These are phyloP conservation scores for Thunnus albacares DNA, from an alignment of 2,797 vertebrate species.

Conservation along the genomic window DNA sequence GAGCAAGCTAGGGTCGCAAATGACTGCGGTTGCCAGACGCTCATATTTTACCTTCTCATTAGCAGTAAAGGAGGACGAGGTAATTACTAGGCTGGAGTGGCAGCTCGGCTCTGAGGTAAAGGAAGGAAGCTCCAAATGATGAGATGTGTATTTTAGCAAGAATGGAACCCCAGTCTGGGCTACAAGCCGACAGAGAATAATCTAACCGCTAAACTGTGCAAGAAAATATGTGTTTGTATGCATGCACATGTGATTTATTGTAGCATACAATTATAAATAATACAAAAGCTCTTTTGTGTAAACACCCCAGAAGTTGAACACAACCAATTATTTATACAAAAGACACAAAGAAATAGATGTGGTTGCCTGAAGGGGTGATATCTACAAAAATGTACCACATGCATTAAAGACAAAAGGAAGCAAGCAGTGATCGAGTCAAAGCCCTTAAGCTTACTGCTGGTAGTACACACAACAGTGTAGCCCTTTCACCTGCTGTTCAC, in stretches of 20 bases:
- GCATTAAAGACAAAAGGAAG: conserved; percentile 21
- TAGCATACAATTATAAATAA: conserved; percentile 49
- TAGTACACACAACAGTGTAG: not conserved
- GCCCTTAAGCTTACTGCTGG: not conserved
- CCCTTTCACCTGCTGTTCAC: conserved; percentile 3
- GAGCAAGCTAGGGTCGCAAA: conserved; percentile 72
- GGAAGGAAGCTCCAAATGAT: conserved; percentile 64
- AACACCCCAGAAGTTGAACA: conserved; percentile 49
- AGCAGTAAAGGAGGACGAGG: conserved; percentile 82
- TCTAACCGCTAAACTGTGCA: conserved; percentile 37
- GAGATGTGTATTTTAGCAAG: conserved; percentile 62
- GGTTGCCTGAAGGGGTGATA: not conserved
- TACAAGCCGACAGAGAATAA: conserved; percentile 39
- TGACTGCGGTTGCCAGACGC: conserved; percentile 73
- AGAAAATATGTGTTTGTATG: conserved; percentile 23
- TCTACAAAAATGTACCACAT: not conserved
- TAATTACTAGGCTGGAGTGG: conserved; percentile 83
- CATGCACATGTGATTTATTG: conserved; percentile 19
- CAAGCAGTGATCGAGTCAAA: conserved; percentile 29
- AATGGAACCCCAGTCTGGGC: conserved; percentile 34
- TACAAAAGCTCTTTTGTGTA: conserved; percentile 45
- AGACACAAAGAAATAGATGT: conserved; percentile 18
- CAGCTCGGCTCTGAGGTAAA: conserved; percentile 68
- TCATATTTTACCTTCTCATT: conserved; percentile 87
- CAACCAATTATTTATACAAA: conserved; percentile 42